phyloP scores from a whole-genome alignment of 2,888 invertebrate species.

The Acronicta alni region DNA sequence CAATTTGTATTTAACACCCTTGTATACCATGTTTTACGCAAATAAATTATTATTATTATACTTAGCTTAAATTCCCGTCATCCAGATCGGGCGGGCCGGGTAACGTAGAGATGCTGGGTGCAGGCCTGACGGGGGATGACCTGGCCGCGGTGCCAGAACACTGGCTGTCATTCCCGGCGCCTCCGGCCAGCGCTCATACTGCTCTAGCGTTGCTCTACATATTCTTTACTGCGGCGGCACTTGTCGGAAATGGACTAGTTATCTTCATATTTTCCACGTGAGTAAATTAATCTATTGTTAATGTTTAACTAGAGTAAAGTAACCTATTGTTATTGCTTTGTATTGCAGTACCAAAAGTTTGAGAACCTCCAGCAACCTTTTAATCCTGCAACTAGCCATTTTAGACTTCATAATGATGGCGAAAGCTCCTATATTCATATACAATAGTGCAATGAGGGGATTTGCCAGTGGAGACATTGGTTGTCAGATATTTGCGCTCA shows the following conservation, averaged over 20 bases:
- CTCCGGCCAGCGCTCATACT: constrained; percentile 94
- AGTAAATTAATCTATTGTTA: constrained; percentile 68
- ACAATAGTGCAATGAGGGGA: constrained; percentile 94
- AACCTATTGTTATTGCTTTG: neutral
- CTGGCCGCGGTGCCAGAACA: constrained; percentile 94
- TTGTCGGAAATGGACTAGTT: constrained; percentile 95
- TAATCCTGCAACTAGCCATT: constrained; percentile 94
- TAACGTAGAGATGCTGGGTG: constrained; percentile 90
- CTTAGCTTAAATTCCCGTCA: neutral
- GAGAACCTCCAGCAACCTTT: constrained; percentile 94
- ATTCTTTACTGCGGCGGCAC: constrained; percentile 92
- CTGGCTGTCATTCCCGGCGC: constrained; percentile 94
- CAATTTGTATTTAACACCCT: too few species aligned
- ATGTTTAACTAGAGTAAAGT: constrained; percentile 83
- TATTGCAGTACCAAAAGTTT: constrained; percentile 91
- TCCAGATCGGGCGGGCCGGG: constrained; percentile 69
- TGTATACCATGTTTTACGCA: too few species aligned
- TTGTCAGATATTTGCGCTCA: constrained; percentile 93
- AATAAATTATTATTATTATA: too few species aligned
- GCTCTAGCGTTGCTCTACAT: constrained; percentile 93
- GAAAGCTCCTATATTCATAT: constrained; percentile 95
- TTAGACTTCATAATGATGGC: constrained; percentile 96
- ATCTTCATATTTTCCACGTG: constrained; percentile 95
- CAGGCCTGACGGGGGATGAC: constrained; percentile 94
- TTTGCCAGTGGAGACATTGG: constrained; percentile 93